Evolutionary conservation across 2,113 vertebrate species (phyloP).

Genomic region (Peromyscus californicus): DNA sequence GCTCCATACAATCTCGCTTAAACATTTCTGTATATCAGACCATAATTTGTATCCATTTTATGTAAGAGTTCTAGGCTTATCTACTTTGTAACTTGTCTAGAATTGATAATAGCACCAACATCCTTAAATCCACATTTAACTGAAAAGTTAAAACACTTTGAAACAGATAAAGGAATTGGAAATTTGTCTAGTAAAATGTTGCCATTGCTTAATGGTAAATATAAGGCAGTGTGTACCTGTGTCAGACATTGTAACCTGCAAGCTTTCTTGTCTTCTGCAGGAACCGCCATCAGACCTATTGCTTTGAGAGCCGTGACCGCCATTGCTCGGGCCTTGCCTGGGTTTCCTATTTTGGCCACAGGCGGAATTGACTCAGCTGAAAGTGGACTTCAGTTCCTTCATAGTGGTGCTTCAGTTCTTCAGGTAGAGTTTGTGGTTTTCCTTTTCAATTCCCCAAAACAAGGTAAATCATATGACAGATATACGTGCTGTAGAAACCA

Average conservation of each 20-base stretch:
- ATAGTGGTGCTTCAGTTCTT: constrained; percentile 94
- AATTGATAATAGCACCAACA: neutral
- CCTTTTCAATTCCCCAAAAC: neutral
- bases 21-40: constrained; percentile 46
- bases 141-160: constrained; percentile 42
- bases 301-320: constrained; percentile 93
- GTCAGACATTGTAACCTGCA: neutral
- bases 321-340: constrained; percentile 92
- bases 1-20: constrained; percentile 44
- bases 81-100: neutral
- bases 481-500: neutral
- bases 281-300: constrained; percentile 95
- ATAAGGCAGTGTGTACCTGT: neutral
- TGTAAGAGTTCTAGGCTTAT: constrained; percentile 22
- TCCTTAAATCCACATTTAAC: constrained; percentile 36
- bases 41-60: constrained; percentile 56
- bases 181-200: neutral
- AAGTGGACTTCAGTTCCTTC: constrained; percentile 94
- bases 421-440: constrained; percentile 89
- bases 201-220: neutral
- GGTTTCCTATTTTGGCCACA: constrained; percentile 95
- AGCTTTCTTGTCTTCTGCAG: constrained; percentile 82
- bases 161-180: neutral
- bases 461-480: neutral
- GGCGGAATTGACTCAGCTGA: constrained; percentile 98